phyloP scores from a whole-genome alignment of 2,113 vertebrate species.

The Tiliqua scincoides region DNA sequence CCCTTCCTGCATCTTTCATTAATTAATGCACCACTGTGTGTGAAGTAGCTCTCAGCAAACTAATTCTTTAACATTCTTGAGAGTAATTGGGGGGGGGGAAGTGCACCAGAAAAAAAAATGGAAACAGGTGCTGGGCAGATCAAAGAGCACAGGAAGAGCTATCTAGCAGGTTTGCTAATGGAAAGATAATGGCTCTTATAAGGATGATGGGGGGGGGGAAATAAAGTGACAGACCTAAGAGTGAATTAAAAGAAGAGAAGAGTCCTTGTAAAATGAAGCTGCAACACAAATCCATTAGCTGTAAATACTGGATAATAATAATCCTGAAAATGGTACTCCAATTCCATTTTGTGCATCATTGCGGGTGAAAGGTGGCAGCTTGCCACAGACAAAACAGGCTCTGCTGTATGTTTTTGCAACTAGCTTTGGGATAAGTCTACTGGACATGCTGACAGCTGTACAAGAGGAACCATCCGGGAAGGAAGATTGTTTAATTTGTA shows the following conservation, averaged over 20 bases:
- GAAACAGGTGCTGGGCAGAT: conserved; percentile 65
- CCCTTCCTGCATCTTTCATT: conserved; percentile 41
- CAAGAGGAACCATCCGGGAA: conserved; percentile 44
- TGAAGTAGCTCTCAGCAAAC: conserved; percentile 58
- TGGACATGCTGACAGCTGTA: conserved; percentile 57
- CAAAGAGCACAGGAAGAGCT: conserved; percentile 69
- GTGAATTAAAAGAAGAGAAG: conserved; percentile 66
- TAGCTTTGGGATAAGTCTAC: conserved; percentile 55
- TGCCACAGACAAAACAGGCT: conserved; percentile 59
- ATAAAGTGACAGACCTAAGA: conserved; percentile 58
- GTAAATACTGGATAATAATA: conserved; percentile 58
- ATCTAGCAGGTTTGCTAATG: conserved; percentile 67
- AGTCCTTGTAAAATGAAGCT: conserved; percentile 61
- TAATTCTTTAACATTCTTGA: conserved; percentile 64
- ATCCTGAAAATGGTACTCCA: conserved; percentile 61
- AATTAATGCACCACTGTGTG: conserved; percentile 39
- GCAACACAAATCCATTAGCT: conserved; percentile 56
- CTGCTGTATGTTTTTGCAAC: conserved; percentile 56
- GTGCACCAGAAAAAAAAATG: conserved; percentile 37
- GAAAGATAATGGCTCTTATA: conserved; percentile 71
- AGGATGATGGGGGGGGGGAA: conserved; percentile 60
- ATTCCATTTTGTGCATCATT: conserved; percentile 36
- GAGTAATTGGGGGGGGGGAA: conserved; percentile 41
- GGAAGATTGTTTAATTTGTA: conserved; percentile 53
- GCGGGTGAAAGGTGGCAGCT: conserved; percentile 59